Base-by-base conservation (phyloP, 2,113 vertebrate genomes). In the Cheirogaleus medius region DNA sequence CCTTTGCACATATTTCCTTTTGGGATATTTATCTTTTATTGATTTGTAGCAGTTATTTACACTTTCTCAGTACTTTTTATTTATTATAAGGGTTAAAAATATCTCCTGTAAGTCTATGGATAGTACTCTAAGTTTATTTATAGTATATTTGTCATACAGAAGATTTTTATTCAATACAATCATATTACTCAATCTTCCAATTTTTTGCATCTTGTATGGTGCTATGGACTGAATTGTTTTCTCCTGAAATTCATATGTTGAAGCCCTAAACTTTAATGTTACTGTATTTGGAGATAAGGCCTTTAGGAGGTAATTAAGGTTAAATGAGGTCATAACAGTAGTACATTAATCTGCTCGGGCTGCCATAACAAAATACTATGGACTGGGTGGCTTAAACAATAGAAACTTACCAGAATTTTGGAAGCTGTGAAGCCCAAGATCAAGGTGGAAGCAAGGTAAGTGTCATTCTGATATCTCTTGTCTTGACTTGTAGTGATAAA, bases 11-110 rank as follows among this genome's bases (percentile, higher is more conserved):
- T 69, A 88, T 69, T 90, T 96, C 21, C 54, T 88, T 85, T 96
- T 73, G 20, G 93, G 29, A 8, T 89, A 60, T 80, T 66, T 80
- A 12, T 74, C 25, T 82, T 69, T 84, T 71, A n/a, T 37, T 92
- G 81, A 85, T 77, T 44, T 68, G 14, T 52, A 80, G 1, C 34
- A 44, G 23, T 82, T 95, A 66, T 34, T 64, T 95, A 47, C 10
- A 80, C 80, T 90, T 84, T 71, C 34, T 90, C 42, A 74, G 34
- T 95, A 84, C 11, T 73, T 95, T 52, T 78, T 56, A 80, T 64
- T 96, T 92, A 44, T 80, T 66, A 39, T 58, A 93, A 83, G 39
- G 68, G 3, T 63, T 68, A 12, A 32, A 85, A 82, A 77, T 44
- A 82, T 42, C 3, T 85, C 23, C 11, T 66, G 8, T 44, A 68